phyloP scores from a whole-genome alignment of 1,140 invertebrate genomes.

The Probaryconus sp. region DNA sequence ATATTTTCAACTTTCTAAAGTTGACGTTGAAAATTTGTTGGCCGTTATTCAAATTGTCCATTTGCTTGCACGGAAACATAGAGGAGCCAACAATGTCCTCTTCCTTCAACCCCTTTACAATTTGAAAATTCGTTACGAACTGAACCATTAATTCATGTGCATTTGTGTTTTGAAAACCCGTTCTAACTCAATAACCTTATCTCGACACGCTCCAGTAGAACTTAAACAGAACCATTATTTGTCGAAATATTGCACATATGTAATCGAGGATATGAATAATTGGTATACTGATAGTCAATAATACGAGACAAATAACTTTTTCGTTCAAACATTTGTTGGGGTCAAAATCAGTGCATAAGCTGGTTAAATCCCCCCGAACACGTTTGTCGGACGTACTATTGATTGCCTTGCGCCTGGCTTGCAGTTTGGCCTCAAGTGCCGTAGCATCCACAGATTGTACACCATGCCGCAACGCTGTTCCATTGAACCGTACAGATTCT shows the following conservation, averaged over 20 bases:
- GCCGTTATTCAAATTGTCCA: conserved; percentile 53
- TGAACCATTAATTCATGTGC: too few species aligned
- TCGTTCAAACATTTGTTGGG: conserved; percentile 34
- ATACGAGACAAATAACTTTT: conserved; percentile 24
- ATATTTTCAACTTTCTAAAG: conserved; percentile 45
- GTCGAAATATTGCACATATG: too few species aligned
- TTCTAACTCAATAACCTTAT: too few species aligned
- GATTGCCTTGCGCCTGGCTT: conserved; percentile 61
- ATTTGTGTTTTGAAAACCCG: too few species aligned
- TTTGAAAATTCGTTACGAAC: too few species aligned
- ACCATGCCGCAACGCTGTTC: conserved; percentile 49
- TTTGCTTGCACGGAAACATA: conserved; percentile 28
- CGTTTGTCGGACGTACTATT: conserved; percentile 63
- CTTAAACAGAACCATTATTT: too few species aligned
- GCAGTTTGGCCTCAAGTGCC: conserved; percentile 52
- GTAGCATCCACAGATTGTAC: conserved; percentile 59
- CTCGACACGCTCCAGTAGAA: too few species aligned
- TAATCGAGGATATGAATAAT: conserved; percentile 37
- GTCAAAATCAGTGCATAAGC: conserved; percentile 47
- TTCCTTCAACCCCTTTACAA: too few species aligned
- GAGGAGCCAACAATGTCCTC: conserved; percentile 22
- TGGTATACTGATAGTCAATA: conserved; percentile 3
- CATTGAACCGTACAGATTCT: conserved; percentile 35
- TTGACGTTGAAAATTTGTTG: conserved; percentile 34
- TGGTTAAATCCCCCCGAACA: conserved; percentile 48